phyloP scores from a whole-genome alignment of 2,797 vertebrate genomes.

The Threskiornis aethiopicus region DNA sequence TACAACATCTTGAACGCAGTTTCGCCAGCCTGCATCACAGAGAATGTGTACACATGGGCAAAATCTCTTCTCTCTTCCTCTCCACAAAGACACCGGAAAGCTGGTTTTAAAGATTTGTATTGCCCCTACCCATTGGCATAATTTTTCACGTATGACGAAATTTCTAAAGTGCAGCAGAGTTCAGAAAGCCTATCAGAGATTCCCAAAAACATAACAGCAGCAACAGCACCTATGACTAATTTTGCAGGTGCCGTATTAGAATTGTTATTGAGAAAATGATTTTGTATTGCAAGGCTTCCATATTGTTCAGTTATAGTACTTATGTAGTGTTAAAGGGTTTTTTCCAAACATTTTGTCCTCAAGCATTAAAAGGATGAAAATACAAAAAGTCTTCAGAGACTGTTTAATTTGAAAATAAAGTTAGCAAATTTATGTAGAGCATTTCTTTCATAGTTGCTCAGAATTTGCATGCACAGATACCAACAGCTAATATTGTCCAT shows the following conservation, averaged over 20 bases:
- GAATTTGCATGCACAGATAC: not conserved
- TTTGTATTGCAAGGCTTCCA: conserved; percentile 58
- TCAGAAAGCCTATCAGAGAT: conserved; percentile 58
- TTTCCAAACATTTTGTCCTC: not conserved
- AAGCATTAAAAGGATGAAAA: not conserved
- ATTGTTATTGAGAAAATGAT: conserved; percentile 29
- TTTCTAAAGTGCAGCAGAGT: conserved; percentile 73
- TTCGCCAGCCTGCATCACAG: conserved; percentile 10
- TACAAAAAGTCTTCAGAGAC: conserved; percentile 7
- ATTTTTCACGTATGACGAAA: conserved; percentile 6
- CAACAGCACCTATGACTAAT: not conserved
- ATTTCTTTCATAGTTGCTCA: not conserved
- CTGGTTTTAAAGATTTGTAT: not conserved
- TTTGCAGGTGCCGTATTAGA: conserved; percentile 4
- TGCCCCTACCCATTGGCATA: conserved; percentile 42
- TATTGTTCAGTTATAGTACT: conserved; percentile 15
- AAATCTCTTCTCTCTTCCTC: not conserved
- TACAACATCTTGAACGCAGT: not conserved
- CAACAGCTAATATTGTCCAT: not conserved
- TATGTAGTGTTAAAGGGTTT: not conserved
- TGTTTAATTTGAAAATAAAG: conserved; percentile 27
- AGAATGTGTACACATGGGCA: not conserved
- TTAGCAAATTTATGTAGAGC: not conserved
- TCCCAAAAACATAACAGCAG: conserved; percentile 54
- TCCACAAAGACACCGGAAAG: not conserved